Base-by-base conservation (phyloP, 2,888 invertebrate genomes). In the Dinocampus coccinellae region DNA sequence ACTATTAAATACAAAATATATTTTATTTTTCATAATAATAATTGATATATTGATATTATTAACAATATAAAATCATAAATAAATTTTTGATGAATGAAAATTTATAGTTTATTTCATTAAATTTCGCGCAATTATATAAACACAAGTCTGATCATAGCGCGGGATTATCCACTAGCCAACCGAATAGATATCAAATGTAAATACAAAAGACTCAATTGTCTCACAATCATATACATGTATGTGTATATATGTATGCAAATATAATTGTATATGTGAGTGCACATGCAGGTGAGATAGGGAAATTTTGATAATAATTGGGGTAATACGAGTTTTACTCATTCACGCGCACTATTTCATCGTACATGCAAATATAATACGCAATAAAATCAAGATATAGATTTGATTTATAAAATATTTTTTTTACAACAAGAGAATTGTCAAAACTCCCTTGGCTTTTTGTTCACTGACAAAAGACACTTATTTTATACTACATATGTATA, bases 311-410 rank as follows among this genome's bases (percentile, higher is more conserved):
- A 60, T 34, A 34, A 34, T 34, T 60, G 60, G 60, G 60, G 60
- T 60, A 34, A 16, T 22, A 34, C 34, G 20, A 60, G 22, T 34
- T 60, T 60, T 34, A 60, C 60, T 60, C 34, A 47, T 9, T 47
- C 47, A 16, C 47, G 47, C 29, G 33, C 20, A 34, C 20, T 22
- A 20, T 34, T 60, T 34, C 16, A 34, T 60, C 60, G 60, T 16
- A 47, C 22, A 60, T 60, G 60, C 33, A 60, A 34, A 34, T 60
- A n/a, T n/a, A n/a, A n/a, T n/a, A n/a, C n/a, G n/a, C n/a, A n/a
- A n/a, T n/a, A n/a, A n/a, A n/a, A n/a, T n/a, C n/a, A n/a, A n/a
- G n/a, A n/a, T n/a, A n/a, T n/a, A n/a, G n/a, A n/a, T n/a, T n/a
- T n/a, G n/a, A n/a, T n/a, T n/a, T n/a, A n/a, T n/a, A n/a, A n/a